Evolutionary conservation across 2,113 vertebrate genomes (phyloP), one percentile per base, ranked within the genome.

Genomic region (Ceyx margarethae): DNA sequence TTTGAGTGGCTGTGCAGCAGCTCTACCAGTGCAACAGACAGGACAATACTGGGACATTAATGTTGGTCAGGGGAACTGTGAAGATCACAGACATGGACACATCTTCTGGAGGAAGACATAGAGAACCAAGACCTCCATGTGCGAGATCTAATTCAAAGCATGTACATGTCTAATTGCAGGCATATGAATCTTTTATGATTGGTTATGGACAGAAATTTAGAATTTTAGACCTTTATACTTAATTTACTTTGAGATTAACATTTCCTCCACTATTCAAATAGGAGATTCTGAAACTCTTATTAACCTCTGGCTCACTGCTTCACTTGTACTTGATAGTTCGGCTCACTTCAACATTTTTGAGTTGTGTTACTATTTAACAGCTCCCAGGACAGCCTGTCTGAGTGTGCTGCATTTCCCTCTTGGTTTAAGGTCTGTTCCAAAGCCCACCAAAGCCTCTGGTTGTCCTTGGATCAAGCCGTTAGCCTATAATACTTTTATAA

Each of bases 361-460:
- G 76, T n/a, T 89, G 84, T 58, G 71, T 66, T 76, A 23, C 50
- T 79, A 37, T 73, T 90, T 89, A 79, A 89, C 1, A 4, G 53
- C 20, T 84, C 53, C 85, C 88, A 93, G 69, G 87, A 61, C 71
- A 87, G 58, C 10, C 45, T 85, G 60, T 60, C 72, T 76, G 56
- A 67, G 19, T 11, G 33, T 64, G 35, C 58, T 90, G 35, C 9
- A 80, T 73, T 92, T 61, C 68, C 81, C 71, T 76, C 75, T 69
- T 56, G 71, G 67, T 90, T 93, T 73, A 89, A 87, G 33, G 71
- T 66, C 45, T 93, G 58, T 65, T 95, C 64, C 81, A 89, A 73
- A 95, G 88, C 82, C 85, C 76, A 88, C 54, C 91, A 92, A 93
- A 91, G 71, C 50, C 62, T 91, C 45, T 62, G 35, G 71, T 11